Percentiles rank a stretch among this genome's conserved stretches.
phyloP scores from a whole-genome alignment of 1,140 invertebrate genomes.

The Nautilus pompilius region DNA sequence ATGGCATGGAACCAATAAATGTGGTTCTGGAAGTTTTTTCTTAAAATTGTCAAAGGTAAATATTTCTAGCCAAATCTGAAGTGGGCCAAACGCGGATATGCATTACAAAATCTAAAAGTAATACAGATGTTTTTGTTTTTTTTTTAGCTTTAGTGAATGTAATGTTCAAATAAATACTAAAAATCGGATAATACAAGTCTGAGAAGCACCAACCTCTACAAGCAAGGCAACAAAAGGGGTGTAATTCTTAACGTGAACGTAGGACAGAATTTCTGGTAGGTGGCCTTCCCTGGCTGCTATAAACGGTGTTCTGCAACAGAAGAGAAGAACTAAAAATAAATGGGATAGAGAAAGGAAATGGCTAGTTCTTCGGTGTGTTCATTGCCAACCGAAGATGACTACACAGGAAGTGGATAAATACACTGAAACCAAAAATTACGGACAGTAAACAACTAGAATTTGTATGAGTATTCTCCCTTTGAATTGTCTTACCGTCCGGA shows the following conservation, averaged over 20 bases:
- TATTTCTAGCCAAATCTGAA: not conserved
- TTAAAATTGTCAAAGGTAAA: not conserved
- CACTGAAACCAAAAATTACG: not conserved
- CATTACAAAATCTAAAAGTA: not conserved
- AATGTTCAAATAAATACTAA: not conserved
- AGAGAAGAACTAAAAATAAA: not conserved
- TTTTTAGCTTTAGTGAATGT: not conserved
- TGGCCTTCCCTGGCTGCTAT: slow-evolving; percentile 89
- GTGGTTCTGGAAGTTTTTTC: too few relatives aligned
- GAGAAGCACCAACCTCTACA: slow-evolving; percentile 80
- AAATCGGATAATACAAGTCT: not conserved
- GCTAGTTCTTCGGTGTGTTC: too few relatives aligned
- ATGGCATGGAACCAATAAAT: too few relatives aligned
- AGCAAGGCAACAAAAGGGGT: slow-evolving; percentile 90
- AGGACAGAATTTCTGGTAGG: slow-evolving; percentile 79
- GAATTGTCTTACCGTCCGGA: slow-evolving; percentile 68
- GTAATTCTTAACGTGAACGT: slow-evolving; percentile 78
- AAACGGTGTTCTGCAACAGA: slow-evolving; percentile 70
- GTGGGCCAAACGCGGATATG: not conserved
- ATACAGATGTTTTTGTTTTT: not conserved
- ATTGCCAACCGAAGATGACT: too few relatives aligned
- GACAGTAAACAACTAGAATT: not conserved
- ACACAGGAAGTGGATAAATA: not conserved
- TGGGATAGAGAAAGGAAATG: not conserved
- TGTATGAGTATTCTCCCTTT: not conserved